phyloP scores from a whole-genome alignment of 2,113 vertebrate genomes.

The Theristicus caerulescens region DNA sequence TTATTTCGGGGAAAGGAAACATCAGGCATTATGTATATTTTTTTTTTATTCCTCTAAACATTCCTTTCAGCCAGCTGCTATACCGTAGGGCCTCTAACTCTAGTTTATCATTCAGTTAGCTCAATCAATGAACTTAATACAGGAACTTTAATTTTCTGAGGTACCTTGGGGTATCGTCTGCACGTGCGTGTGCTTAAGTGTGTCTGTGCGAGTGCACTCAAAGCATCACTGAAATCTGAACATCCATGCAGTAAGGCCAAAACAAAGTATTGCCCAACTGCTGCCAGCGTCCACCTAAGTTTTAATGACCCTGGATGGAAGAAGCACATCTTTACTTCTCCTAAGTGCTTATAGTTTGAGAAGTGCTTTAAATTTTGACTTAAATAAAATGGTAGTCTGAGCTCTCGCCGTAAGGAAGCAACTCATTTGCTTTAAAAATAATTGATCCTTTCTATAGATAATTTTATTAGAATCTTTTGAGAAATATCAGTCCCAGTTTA shows the following conservation, averaged over 20 bases:
- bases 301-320: background rate
- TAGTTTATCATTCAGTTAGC: background rate
- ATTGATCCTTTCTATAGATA: background rate
- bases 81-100: background rate
- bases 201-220: background rate
- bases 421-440: background rate
- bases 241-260: background rate
- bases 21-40: background rate
- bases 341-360: background rate
- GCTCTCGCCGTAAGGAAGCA: background rate
- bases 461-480: slow-evolving; percentile 14
- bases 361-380: background rate
- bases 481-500: background rate
- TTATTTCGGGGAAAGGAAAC: background rate
- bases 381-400: background rate
- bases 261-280: background rate
- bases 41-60: background rate
- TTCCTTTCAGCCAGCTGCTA: background rate
- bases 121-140: background rate
- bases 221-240: background rate
- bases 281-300: background rate
- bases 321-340: background rate
- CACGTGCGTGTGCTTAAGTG: background rate
- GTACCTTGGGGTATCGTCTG: background rate
- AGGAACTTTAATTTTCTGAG: background rate